Base-by-base conservation (phyloP, 2,888 invertebrate genomes). In the Drosophila paranaensis region DNA sequence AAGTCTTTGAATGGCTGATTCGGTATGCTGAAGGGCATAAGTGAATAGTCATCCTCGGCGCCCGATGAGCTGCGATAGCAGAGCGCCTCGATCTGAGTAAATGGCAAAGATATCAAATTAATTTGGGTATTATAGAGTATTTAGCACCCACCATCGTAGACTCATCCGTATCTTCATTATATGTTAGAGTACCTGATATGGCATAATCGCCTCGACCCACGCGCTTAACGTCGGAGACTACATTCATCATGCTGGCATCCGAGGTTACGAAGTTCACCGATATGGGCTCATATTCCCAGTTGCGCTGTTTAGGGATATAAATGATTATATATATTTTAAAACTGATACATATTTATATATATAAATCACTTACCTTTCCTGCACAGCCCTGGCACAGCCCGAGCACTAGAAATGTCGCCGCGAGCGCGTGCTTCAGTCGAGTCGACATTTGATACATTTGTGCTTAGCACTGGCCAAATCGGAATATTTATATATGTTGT, bases 221-320 rank as follows among this genome's bases (percentile, higher is more conserved):
- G 16, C 42, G 55, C n/a, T 16, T 30, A 2, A 42, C 16, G 0
- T 5, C 13, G 9, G 42, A 5, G 2, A 9, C 6, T 6, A 9
- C 8, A 13, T 30, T 13, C 4, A 55, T 0, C 13, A 13, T 55
- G 30, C 16, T 30, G 0, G 4, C 16, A 40, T 55, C 40, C 1
- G 16, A 5, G 0, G 55, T 30, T 16, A 4, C 40, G 16, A 20
- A 6, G 4, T 27, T 4, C 0, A 55, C 27, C 1, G 55, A 55
- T 8, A 55, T 5, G 5, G 55, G 55, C 2, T 42, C 55, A 20
- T 55, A 55, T 2, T 42, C 13, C 55, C 55, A 55, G 5, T 42
- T 40, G 3, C 55, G 55, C 55, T 55, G 13, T 30, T 48, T 6
- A 13, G 13, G 35, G 14, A 20, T 37, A 20, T 14, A 35, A 1